phyloP scores from a whole-genome alignment of 2,888 invertebrate genomes.

The Dorcus parallelipipedus region DNA sequence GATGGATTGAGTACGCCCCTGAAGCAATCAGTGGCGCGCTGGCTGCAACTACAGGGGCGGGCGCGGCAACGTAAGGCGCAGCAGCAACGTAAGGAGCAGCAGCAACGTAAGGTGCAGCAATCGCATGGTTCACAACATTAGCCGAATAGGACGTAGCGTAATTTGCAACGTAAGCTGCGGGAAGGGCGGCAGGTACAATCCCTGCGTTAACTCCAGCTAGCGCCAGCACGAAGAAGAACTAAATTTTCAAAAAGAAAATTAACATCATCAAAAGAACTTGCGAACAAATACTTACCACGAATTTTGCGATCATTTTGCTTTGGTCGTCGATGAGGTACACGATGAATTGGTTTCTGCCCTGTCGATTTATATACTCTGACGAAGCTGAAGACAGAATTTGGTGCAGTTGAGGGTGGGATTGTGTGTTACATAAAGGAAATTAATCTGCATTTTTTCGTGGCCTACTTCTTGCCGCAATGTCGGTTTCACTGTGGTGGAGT shows the following conservation, averaged over 20 bases:
- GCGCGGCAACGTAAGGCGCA: constrained; percentile 37
- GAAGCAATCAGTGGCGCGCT: constrained; percentile 20
- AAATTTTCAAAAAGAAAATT: neutral
- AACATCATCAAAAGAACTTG: neutral
- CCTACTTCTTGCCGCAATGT: too few species aligned
- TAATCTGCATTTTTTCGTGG: too few species aligned
- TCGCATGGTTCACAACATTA: constrained; percentile 71
- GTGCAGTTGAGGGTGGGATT: too few species aligned
- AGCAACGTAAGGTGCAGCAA: constrained; percentile 59
- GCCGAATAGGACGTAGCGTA: constrained; percentile 75
- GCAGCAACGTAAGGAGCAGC: constrained; percentile 29
- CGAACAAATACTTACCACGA: neutral
- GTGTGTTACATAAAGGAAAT: too few species aligned
- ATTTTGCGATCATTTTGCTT: too few species aligned
- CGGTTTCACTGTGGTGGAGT: too few species aligned
- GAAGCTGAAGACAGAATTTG: too few species aligned
- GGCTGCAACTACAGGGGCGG: constrained; percentile 17
- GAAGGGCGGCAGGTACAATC: constrained; percentile 54
- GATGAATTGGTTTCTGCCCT: too few species aligned
- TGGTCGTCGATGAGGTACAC: too few species aligned
- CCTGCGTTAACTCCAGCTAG: constrained; percentile 36
- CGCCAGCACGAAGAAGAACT: constrained; percentile 4
- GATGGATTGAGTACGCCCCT: constrained; percentile 12
- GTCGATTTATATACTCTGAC: too few species aligned
- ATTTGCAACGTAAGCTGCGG: constrained; percentile 64